Percentiles rank a stretch among this genome's conserved stretches.
Conservation (phyloP, 2,888 invertebrate genomes). For the Stenodema calcarata region DNA sequence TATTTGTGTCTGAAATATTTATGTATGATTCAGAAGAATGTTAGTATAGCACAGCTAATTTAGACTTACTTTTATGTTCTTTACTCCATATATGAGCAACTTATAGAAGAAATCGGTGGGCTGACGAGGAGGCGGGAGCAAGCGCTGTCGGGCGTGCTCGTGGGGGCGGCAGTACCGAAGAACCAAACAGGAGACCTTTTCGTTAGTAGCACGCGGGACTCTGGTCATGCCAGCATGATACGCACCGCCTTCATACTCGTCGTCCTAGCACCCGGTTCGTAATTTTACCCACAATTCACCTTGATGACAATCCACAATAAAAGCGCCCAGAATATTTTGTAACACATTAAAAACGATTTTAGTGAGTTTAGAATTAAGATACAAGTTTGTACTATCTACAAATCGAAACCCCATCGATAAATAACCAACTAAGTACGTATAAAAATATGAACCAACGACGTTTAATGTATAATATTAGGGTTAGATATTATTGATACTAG, state of each 20-base stretch:
- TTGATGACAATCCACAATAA: background rate
- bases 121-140: background rate
- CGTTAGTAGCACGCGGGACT: constrained; percentile 39
- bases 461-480: too few relatives aligned
- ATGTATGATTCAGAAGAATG: too few relatives aligned
- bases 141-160: background rate
- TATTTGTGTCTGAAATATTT: too few relatives aligned
- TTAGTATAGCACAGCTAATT: too few relatives aligned
- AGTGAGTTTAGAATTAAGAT: background rate
- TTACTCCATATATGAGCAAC: background rate
- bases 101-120: background rate
- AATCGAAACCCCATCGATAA: background rate
- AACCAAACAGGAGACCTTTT: background rate
- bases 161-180: background rate
- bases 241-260: constrained; percentile 46
- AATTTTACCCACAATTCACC: constrained; percentile 5
- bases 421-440: too few relatives aligned
- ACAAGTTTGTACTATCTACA: background rate
- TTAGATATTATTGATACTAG: too few relatives aligned
- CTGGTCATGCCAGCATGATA: constrained; percentile 45
- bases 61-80: too few relatives aligned
- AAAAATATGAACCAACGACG: too few relatives aligned
- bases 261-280: constrained; percentile 42
- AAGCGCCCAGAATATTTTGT: background rate
- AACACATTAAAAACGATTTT: background rate